These are phyloP conservation scores for Brachyalestes nurse DNA, from an alignment of 2,797 vertebrate genomes.

Conservation along the genomic window DNA sequence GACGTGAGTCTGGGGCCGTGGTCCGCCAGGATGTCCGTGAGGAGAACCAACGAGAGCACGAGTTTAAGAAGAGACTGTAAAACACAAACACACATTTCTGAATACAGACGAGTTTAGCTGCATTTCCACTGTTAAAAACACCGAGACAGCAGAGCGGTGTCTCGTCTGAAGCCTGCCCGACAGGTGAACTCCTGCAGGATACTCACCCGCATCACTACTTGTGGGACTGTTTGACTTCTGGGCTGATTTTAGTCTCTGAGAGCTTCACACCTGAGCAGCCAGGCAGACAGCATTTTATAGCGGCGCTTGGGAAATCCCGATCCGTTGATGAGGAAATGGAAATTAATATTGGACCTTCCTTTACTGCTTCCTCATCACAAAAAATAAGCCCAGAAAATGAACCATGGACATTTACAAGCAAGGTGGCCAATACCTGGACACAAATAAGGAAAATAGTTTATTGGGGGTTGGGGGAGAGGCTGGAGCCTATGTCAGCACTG, in stretches of 20 bases:
- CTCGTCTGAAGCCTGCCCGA: not conserved
- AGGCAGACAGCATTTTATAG: slow-evolving; percentile 15
- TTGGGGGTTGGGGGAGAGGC: too few species aligned
- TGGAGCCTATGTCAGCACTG: too few species aligned
- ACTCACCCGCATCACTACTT: slow-evolving; percentile 42
- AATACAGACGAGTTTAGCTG: not conserved
- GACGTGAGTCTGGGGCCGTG: not conserved
- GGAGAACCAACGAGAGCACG: slow-evolving; percentile 29
- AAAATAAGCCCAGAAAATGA: not conserved
- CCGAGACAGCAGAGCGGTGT: not conserved
- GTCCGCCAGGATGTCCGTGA: not conserved
- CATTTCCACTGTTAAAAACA: not conserved
- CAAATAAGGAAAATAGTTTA: too few species aligned
- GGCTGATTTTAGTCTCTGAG: not conserved
- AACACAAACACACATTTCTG: not conserved
- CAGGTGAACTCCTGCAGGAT: not conserved
- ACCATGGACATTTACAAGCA: not conserved
- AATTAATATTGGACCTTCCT: slow-evolving; percentile 35
- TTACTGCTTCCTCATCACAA: slow-evolving; percentile 58
- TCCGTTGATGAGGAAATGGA: slow-evolving; percentile 66
- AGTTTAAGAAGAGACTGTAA: slow-evolving; percentile 64
- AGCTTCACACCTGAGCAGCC: slow-evolving; percentile 4
- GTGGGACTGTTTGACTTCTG: not conserved
- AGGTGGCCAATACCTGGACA: not conserved
- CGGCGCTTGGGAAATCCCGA: slow-evolving; percentile 51